Conservation (phyloP, 2,113 vertebrate genomes). For the Steatornis caripensis region DNA sequence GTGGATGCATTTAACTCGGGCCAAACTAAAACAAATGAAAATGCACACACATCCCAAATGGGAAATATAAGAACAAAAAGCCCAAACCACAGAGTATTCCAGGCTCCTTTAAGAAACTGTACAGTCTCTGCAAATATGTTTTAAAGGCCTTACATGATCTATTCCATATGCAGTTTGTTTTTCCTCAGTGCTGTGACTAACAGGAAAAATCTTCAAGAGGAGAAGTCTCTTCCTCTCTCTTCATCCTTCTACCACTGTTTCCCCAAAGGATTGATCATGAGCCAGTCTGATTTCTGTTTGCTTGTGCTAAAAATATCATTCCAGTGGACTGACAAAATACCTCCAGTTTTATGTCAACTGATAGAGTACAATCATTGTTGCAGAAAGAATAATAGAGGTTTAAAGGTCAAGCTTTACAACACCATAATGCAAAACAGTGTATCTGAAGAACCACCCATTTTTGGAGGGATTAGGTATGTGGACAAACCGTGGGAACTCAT, state of each 20-base stretch:
- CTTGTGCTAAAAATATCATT: conserved; percentile 26
- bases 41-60: not conserved
- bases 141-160: conserved; percentile 51
- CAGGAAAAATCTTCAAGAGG: conserved; percentile 54
- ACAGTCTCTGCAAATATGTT: conserved; percentile 27
- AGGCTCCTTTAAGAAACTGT: conserved; percentile 33
- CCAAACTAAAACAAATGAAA: conserved; percentile 38
- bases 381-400: not conserved
- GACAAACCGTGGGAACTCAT: not conserved
- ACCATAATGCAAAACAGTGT: not conserved
- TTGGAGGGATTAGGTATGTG: not conserved
- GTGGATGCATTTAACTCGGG: not conserved
- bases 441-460: not conserved
- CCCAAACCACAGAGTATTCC: not conserved
- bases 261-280: conserved; percentile 1
- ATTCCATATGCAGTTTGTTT: conserved; percentile 56
- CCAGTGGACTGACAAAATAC: not conserved
- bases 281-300: conserved; percentile 39
- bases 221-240: conserved; percentile 40
- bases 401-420: not conserved
- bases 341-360: not conserved
- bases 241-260: conserved; percentile 11
- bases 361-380: not conserved
- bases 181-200: conserved; percentile 47
- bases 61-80: not conserved